Percentiles rank a stretch among this genome's conserved stretches.
Conservation (phyloP, 2,797 vertebrate genomes). For the Octomys mimax region DNA sequence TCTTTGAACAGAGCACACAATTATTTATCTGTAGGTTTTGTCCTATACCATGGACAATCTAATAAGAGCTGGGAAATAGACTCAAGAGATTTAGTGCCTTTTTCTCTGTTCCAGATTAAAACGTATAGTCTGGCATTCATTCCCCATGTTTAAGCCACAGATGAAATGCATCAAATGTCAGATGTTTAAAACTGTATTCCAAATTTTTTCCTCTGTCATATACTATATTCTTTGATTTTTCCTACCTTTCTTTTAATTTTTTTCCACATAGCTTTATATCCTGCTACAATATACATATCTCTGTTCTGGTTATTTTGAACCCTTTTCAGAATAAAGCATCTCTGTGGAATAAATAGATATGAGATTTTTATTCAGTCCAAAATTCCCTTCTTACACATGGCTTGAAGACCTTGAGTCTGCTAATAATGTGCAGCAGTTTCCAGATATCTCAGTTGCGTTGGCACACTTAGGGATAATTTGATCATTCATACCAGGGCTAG, state of each 20-base stretch:
- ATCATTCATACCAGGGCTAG: neutral
- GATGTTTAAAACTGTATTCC: slow-evolving; percentile 13
- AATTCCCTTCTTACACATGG: slow-evolving; percentile 23
- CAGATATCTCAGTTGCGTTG: neutral
- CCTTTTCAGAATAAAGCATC: neutral
- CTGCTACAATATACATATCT: neutral
- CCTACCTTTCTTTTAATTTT: slow-evolving; percentile 31
- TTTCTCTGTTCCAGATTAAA: neutral
- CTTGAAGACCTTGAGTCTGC: neutral
- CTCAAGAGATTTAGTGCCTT: slow-evolving; percentile 14
- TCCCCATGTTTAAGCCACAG: slow-evolving; percentile 33
- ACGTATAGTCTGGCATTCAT: neutral
- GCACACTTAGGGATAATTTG: neutral
- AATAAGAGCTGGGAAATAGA: neutral
- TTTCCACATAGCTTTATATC: slow-evolving; percentile 48
- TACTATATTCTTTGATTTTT: neutral
- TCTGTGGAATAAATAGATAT: slow-evolving; percentile 27
- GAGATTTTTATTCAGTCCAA: slow-evolving; percentile 29
- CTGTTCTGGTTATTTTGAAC: slow-evolving; percentile 15
- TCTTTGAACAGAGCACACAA: slow-evolving; percentile 25
- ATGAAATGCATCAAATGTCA: slow-evolving; percentile 45
- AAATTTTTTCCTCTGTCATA: slow-evolving; percentile 8
- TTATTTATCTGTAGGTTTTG: slow-evolving; percentile 15
- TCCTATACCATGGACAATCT: neutral
- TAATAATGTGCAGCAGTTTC: neutral